phyloP scores from a whole-genome alignment of 2,113 vertebrate species.

The Lethenteron reissneri region DNA sequence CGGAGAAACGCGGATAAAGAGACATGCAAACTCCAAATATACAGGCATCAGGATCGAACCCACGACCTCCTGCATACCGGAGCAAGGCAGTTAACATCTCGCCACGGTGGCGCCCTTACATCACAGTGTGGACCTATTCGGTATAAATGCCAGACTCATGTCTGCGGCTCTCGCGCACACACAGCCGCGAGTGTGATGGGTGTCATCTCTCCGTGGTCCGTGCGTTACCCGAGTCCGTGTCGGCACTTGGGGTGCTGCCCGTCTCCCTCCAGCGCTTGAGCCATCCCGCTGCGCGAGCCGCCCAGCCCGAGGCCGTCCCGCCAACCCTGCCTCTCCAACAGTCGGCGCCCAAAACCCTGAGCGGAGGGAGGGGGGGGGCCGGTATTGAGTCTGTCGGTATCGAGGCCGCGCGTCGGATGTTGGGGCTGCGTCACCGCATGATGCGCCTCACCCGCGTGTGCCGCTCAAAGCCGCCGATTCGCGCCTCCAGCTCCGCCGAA shows the following conservation, averaged over 20 bases:
- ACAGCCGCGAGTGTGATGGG: too few species aligned
- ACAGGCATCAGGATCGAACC: too few species aligned
- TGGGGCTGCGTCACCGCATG: too few species aligned
- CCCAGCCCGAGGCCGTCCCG: slow-evolving; percentile 64
- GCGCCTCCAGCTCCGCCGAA: slow-evolving; percentile 17
- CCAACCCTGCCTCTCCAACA: slow-evolving; percentile 89
- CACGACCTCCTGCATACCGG: too few species aligned
- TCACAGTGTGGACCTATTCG: not conserved
- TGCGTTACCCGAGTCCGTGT: slow-evolving; percentile 66
- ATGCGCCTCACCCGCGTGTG: slow-evolving; percentile 44
- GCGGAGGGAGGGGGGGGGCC: not conserved
- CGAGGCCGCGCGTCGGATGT: too few species aligned
- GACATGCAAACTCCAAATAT: too few species aligned
- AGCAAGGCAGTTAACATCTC: too few species aligned
- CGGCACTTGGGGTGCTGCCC: slow-evolving; percentile 77
- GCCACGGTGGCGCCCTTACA: too few species aligned
- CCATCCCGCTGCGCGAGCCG: slow-evolving; percentile 36
- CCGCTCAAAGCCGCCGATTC: slow-evolving; percentile 62
- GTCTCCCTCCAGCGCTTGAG: slow-evolving; percentile 55
- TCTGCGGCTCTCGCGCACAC: not conserved
- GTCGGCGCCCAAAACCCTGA: slow-evolving; percentile 65
- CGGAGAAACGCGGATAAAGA: too few species aligned
- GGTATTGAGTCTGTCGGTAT: too few species aligned
- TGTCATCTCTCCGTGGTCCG: too few species aligned
- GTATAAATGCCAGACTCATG: not conserved